A percentile compares a stretch with the other conserved stretches of the same genome.
phyloP scores from a whole-genome alignment of 1,140 invertebrate genomes.

The Eulimnadia texana region DNA sequence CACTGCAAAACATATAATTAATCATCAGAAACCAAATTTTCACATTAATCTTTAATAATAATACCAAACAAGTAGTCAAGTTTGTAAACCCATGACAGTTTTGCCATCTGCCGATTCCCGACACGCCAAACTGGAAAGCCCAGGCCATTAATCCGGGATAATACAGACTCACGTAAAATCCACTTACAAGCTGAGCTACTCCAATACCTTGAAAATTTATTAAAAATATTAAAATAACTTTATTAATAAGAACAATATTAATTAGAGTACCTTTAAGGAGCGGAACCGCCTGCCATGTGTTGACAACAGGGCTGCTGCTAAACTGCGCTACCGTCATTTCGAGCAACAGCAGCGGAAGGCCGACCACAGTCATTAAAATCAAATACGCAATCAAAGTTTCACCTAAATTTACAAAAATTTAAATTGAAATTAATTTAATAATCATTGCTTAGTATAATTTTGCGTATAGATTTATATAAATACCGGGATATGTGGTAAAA shows the following conservation, averaged over 20 bases:
- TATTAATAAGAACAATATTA: background rate
- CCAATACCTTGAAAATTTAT: background rate
- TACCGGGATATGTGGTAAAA: constrained; percentile 10
- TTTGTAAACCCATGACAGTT: background rate
- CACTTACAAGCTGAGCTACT: no score
- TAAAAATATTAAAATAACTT: background rate
- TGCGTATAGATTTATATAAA: background rate
- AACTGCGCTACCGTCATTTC: constrained; percentile 9
- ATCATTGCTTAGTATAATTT: background rate
- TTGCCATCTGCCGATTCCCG: no score
- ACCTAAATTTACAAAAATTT: background rate
- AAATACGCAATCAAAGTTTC: constrained; percentile 13
- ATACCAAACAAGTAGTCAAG: background rate
- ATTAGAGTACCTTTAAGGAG: constrained; percentile 6
- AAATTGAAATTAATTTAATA: background rate
- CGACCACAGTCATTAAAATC: constrained; percentile 9
- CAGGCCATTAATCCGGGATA: no score
- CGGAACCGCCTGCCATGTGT: constrained; percentile 2
- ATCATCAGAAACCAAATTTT: background rate
- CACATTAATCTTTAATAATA: background rate
- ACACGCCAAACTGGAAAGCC: no score
- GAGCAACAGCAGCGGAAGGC: constrained; percentile 4
- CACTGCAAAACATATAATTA: constrained; percentile 2
- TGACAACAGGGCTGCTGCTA: background rate
- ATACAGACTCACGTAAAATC: no score